Evolutionary conservation across 2,888 invertebrate genomes (phyloP).

Genomic region (Cephus runcator): DNA sequence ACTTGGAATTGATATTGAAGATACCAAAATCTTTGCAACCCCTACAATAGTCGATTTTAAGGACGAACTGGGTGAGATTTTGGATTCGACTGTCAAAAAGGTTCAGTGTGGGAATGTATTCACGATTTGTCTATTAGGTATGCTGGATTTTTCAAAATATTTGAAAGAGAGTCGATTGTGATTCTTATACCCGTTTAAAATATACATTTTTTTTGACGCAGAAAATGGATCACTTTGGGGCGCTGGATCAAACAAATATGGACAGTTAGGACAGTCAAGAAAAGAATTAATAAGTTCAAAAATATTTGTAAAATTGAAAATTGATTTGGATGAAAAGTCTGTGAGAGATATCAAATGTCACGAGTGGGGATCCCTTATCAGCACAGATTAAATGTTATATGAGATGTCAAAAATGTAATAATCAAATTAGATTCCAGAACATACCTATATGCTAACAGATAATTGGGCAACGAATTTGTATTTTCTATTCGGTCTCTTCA

Average conservation of each 20-base stretch:
- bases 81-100: slow-evolving; percentile 62
- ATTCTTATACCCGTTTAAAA: slow-evolving; percentile 14
- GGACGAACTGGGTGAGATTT: slow-evolving; percentile 31
- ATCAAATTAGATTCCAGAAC: not conserved
- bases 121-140: slow-evolving; percentile 75
- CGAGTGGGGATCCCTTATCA: slow-evolving; percentile 58
- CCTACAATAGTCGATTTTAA: slow-evolving; percentile 68
- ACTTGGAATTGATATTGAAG: slow-evolving; percentile 73
- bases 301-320: slow-evolving; percentile 45
- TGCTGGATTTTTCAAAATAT: slow-evolving; percentile 11
- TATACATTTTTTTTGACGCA: slow-evolving; percentile 45
- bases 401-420: not conserved
- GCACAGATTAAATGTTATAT: slow-evolving; percentile 32
- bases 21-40: slow-evolving; percentile 64
- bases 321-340: slow-evolving; percentile 24
- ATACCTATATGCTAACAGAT: not conserved
- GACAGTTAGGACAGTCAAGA: slow-evolving; percentile 73
- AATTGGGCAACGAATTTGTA: not conserved
- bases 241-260: slow-evolving; percentile 85
- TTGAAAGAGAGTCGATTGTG: not conserved
- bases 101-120: slow-evolving; percentile 83
- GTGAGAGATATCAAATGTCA: slow-evolving; percentile 57
- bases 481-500: not conserved
- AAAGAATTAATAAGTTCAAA: slow-evolving; percentile 28
- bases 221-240: slow-evolving; percentile 78